Base-by-base conservation (phyloP, 2,888 invertebrate species). In the Clitarchus hookeri region DNA sequence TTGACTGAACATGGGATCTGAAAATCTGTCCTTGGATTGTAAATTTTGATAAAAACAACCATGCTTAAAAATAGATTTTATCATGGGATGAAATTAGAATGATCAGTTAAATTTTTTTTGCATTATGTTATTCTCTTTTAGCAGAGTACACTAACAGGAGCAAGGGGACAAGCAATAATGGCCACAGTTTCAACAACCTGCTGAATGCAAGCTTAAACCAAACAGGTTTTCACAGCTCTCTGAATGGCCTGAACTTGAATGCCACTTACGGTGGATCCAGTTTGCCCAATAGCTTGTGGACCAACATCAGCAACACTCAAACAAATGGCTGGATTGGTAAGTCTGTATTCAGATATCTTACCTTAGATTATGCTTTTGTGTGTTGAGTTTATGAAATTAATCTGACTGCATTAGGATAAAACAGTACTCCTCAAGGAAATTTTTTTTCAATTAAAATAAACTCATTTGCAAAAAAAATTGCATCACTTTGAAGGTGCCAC, bases 211-310 rank as follows among this genome's bases (percentile, higher is more conserved):
- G 86, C 27, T 23, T 87, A 4, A 84, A 27, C 16, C 86, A 86
- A 26, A 87, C 87, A 82, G 87, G 88, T 25, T 85, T 88, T 0
- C 87, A 87, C 83, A 85, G 86, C 13, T 87, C 88, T 25, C 84
- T 88, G 27, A 88, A 88, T 83, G 87, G 85, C 83, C 27, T 87
- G 82, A 88, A 88, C 84, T 82, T 88, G 25, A 88, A 87, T 78
- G 44, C 87, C 27, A 87, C 88, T 25, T 85, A 85, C 6, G 86
- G 87, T 85, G 87, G 87, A 13, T 86, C 84, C 36, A 84, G 83
- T 19, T 86, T 84, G 44, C 86, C 89, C 44, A 89, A 89, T 86
- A 89, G 88, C 85, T 89, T 89, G 36, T 90, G 89, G 89, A 83
- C 83, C 65, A 84, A 54, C 27, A 9, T 53, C 54, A n/a, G 44